phyloP scores from a whole-genome alignment of 2,888 invertebrate genomes.

The Oligia fasciuncula region DNA sequence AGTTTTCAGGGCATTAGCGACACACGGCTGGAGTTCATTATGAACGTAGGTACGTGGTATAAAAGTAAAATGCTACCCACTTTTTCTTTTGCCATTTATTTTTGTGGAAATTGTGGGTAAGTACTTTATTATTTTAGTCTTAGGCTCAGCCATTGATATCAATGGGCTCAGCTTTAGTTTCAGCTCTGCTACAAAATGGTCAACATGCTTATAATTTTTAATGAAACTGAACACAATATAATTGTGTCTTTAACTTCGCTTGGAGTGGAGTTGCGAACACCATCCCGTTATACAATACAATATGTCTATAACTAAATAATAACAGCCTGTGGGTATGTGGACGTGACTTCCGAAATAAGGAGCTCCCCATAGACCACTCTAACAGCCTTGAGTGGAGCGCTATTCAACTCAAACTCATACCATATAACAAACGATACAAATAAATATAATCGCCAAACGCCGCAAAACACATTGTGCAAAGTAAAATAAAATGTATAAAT shows the following conservation, averaged over 20 bases:
- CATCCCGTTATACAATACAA: not conserved
- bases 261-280: not conserved
- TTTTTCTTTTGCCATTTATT: conserved; percentile 40
- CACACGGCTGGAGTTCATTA: conserved; percentile 60
- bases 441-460: conserved; percentile 32
- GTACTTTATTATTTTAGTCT: conserved; percentile 4
- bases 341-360: conserved; percentile 29
- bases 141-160: not conserved
- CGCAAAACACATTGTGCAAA: conserved; percentile 35
- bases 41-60: conserved; percentile 41
- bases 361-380: conserved; percentile 19
- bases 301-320: conserved; percentile 21
- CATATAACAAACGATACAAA: conserved; percentile 33
- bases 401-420: conserved; percentile 7
- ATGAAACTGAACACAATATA: not conserved
- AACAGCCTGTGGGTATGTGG: conserved; percentile 4
- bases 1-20: conserved; percentile 64
- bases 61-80: conserved; percentile 51
- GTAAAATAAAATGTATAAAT: conserved; percentile 35
- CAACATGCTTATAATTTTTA: conserved; percentile 3
- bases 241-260: not conserved
- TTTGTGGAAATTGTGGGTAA: conserved; percentile 23
- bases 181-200: not conserved
- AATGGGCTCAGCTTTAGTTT: not conserved
- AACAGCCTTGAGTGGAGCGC: conserved; percentile 8